phyloP scores from a whole-genome alignment of 1,140 invertebrate species.

The Hylaeus volcanicus region DNA sequence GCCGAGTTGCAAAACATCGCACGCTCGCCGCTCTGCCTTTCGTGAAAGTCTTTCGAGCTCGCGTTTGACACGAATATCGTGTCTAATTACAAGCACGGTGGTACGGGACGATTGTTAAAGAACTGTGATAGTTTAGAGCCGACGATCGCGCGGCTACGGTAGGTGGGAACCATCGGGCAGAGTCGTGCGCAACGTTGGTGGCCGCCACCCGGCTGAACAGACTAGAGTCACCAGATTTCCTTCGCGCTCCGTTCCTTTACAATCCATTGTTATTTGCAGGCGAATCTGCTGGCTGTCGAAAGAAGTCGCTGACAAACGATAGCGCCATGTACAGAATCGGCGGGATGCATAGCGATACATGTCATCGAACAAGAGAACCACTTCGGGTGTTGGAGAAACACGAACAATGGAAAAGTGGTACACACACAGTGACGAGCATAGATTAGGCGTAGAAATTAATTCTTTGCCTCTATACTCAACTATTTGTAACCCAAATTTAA shows the following conservation, averaged over 20 bases:
- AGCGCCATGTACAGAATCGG: no score
- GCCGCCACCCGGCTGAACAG: constrained; percentile 60
- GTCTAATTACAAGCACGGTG: constrained; percentile 62
- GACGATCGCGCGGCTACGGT: constrained; percentile 50
- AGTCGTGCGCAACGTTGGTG: constrained; percentile 66
- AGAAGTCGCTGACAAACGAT: no score
- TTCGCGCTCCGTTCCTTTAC: constrained; percentile 45
- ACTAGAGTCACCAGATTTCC: constrained; percentile 56
- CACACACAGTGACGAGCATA: no score
- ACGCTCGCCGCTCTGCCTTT: constrained; percentile 41
- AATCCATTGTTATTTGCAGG: constrained; percentile 27
- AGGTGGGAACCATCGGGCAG: constrained; percentile 61
- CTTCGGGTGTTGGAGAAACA: no score
- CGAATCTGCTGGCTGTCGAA: not conserved
- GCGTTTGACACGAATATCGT: constrained; percentile 62
- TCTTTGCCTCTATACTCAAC: no score
- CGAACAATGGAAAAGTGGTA: no score
- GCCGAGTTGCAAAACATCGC: constrained; percentile 33
- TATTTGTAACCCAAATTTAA: no score
- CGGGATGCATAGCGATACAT: not conserved
- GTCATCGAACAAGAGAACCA: no score
- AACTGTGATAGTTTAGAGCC: constrained; percentile 60
- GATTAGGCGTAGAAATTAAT: no score
- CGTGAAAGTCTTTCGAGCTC: constrained; percentile 55
- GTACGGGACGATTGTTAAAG: constrained; percentile 60